Evolutionary conservation across 2,888 invertebrate species (phyloP).

Genomic region (Cerastis leucographa): DNA sequence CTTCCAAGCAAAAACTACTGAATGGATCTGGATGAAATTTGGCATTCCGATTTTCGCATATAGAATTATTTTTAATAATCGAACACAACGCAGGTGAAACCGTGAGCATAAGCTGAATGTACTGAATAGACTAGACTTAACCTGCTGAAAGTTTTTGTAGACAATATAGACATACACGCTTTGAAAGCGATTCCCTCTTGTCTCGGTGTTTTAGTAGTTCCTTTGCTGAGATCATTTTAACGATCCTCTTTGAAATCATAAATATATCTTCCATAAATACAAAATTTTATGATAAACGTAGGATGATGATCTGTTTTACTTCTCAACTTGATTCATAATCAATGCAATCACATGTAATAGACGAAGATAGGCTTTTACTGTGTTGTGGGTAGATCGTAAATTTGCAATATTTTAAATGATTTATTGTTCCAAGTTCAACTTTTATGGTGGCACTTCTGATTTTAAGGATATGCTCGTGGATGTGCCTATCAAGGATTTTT

Average conservation of each 20-base stretch:
- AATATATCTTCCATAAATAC: slow-evolving; percentile 21
- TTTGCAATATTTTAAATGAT: slow-evolving; percentile 18
- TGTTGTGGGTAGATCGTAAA: slow-evolving; percentile 38
- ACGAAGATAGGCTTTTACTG: slow-evolving; percentile 33
- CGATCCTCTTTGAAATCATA: slow-evolving; percentile 15
- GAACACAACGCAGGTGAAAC: too few species aligned
- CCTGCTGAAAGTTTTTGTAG: too few species aligned
- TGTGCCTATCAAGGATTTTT: background rate
- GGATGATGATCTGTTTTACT: slow-evolving; percentile 43
- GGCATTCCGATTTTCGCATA: too few species aligned
- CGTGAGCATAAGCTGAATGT: too few species aligned
- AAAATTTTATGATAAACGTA: slow-evolving; percentile 41
- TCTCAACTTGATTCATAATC: slow-evolving; percentile 2
- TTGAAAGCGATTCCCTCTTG: background rate
- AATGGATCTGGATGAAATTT: too few species aligned
- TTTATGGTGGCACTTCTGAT: slow-evolving; percentile 11
- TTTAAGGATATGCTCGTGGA: background rate
- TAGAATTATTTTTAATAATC: too few species aligned
- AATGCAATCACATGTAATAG: slow-evolving; percentile 15
- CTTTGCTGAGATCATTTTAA: background rate
- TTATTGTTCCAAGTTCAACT: slow-evolving; percentile 30
- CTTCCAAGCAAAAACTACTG: too few species aligned
- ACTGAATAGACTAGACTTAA: too few species aligned
- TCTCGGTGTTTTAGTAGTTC: background rate
- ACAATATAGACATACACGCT: too few species aligned